Evolutionary conservation across 2,888 invertebrate species (phyloP).

Genomic region (Seira musarum): DNA sequence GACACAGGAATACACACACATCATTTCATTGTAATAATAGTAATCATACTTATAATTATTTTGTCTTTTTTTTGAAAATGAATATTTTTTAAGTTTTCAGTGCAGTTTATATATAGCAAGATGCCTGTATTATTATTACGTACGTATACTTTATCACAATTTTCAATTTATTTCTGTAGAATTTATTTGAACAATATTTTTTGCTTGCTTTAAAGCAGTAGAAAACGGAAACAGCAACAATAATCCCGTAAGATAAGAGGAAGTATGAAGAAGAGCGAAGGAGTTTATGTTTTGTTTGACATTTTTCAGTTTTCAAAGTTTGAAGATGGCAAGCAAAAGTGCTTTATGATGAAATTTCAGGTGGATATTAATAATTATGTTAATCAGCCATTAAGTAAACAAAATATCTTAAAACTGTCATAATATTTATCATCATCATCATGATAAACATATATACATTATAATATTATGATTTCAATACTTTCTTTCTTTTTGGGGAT

Average conservation of each 20-base stretch:
- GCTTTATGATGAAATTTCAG: constrained; percentile 17
- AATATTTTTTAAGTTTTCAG: constrained; percentile 40
- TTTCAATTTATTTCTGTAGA: too few relatives aligned
- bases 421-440: constrained; percentile 23
- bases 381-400: constrained; percentile 49
- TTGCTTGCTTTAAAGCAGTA: too few relatives aligned
- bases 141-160: too few relatives aligned
- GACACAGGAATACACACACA: constrained; percentile 56
- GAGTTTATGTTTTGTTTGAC: too few relatives aligned
- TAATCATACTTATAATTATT: too few relatives aligned
- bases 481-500: constrained; percentile 40
- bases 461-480: constrained; percentile 23
- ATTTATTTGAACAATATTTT: too few relatives aligned
- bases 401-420: constrained; percentile 29
- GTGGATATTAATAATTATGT: constrained; percentile 36
- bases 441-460: constrained; percentile 28
- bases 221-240: too few relatives aligned
- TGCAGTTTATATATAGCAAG: constrained; percentile 41
- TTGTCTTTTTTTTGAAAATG: too few relatives aligned
- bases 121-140: constrained; percentile 10
- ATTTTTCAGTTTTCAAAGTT: too few relatives aligned
- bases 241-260: too few relatives aligned
- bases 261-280: too few relatives aligned
- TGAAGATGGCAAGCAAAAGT: too few relatives aligned
- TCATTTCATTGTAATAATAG: constrained; percentile 45